Conservation (phyloP, 2,113 vertebrate genomes). For the Butorides virescens region DNA sequence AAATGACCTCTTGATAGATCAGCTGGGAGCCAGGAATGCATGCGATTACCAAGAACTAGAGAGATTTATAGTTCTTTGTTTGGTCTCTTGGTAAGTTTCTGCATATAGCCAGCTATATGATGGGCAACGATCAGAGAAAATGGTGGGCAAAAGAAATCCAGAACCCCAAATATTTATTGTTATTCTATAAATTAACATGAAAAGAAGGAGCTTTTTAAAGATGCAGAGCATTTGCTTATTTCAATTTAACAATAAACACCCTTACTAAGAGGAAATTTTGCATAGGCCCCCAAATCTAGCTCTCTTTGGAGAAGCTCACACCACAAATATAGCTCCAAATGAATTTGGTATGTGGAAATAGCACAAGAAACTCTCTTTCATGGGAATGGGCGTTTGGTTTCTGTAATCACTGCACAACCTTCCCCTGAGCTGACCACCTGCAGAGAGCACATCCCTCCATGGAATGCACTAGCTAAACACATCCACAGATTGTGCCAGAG, state of each 20-base stretch:
- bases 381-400: background rate
- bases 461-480: background rate
- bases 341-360: background rate
- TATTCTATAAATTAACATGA: slow-evolving; percentile 23
- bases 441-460: background rate
- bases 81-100: slow-evolving; percentile 57
- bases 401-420: background rate
- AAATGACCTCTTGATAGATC: slow-evolving; percentile 70
- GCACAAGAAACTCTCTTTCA: background rate
- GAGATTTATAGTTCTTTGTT: slow-evolving; percentile 70
- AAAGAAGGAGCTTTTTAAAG: slow-evolving; percentile 15
- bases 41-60: slow-evolving; percentile 36
- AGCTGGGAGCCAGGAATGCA: slow-evolving; percentile 50
- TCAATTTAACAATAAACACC: slow-evolving; percentile 15
- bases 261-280: slow-evolving; percentile 23
- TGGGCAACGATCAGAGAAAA: background rate
- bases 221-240: slow-evolving; percentile 19
- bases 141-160: background rate
- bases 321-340: background rate
- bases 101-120: background rate
- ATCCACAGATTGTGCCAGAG: background rate
- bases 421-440: background rate
- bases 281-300: background rate
- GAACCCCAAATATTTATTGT: background rate
- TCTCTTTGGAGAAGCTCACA: background rate